Base-by-base conservation (phyloP, 2,113 vertebrate species). In the Xenopus borealis region DNA sequence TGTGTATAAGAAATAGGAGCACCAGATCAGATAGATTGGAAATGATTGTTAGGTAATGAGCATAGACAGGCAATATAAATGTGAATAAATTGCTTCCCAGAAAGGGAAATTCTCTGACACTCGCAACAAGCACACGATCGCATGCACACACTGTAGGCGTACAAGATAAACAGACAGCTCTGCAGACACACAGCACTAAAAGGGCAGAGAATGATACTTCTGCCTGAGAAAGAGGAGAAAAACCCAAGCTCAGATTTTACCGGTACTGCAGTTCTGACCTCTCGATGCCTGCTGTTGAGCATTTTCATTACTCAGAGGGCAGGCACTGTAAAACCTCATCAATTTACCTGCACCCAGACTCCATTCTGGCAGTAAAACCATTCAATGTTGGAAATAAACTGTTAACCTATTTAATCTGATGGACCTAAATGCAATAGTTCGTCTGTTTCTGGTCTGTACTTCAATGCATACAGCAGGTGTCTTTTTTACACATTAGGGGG, bases 11-110 rank as follows among this genome's bases (percentile, higher is more conserved):
- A 23, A 75, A 46, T 16, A 55, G 30, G 58, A 16, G 55, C 52
- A 27, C 1, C 64, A 62, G 33, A 76, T 76, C 73, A 55, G 50
- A 68, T 7, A 75, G 58, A 76, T 63, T 69, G 46, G 50, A 76
- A 76, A 76, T 76, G 73, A 76, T 40, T 46, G 66, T 66, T 76
- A 61, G 58, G 73, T 76, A 76, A 76, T 76, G 66, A 45, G 47
- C 66, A 76, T 27, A 55, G 58, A 76, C 73, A 76, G 58, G 66
- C 58, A 69, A 76, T 76, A 27, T 59, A 63, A 63, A 63, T 23
- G 7, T 55, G 45, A 55, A 53, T 62, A 63, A 69, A 69, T 69
- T 69, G 73, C 66, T 53, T 69, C 61, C 50, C 66, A 55, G 66
- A 27, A 47, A 55, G 59, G 18, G 33, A 63, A 73, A 50, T 27